Evolutionary conservation across 2,797 vertebrate species (phyloP).

Genomic region (Staurois parvus): DNA sequence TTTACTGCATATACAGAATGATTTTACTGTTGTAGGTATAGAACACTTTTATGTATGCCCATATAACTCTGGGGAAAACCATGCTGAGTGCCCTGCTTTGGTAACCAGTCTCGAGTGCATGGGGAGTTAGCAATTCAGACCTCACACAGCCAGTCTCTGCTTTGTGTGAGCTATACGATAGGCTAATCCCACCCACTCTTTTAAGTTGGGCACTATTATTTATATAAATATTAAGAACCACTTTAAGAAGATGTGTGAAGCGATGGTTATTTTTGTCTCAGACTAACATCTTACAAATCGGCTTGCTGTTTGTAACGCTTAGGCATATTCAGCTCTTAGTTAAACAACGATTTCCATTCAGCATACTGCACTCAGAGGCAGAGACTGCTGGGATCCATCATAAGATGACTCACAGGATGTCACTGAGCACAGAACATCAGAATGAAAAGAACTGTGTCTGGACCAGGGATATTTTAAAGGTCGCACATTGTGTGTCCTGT

Average conservation of each 20-base stretch:
- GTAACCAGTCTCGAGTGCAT: neutral
- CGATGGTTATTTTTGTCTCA: neutral
- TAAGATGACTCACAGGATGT: constrained; percentile 58
- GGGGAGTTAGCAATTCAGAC: neutral
- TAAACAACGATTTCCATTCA: constrained; percentile 50
- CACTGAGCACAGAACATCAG: constrained; percentile 32
- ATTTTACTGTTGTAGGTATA: too few species aligned
- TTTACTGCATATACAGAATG: too few species aligned
- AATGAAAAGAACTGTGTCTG: constrained; percentile 39
- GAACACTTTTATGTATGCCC: too few species aligned
- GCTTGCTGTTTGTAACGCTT: neutral
- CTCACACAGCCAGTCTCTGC: neutral
- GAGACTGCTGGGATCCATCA: constrained; percentile 49
- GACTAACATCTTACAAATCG: neutral
- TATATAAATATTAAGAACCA: neutral
- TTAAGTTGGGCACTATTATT: neutral
- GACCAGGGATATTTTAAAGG: constrained; percentile 40
- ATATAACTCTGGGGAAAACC: neutral
- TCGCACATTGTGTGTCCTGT: constrained; percentile 32
- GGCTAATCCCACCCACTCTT: neutral
- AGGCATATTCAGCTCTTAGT: neutral
- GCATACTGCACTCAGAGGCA: neutral
- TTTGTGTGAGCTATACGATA: neutral
- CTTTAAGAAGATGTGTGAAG: neutral
- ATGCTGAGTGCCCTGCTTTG: neutral